Base-by-base conservation (phyloP, 2,797 vertebrate species). In the Remorina albescens region DNA sequence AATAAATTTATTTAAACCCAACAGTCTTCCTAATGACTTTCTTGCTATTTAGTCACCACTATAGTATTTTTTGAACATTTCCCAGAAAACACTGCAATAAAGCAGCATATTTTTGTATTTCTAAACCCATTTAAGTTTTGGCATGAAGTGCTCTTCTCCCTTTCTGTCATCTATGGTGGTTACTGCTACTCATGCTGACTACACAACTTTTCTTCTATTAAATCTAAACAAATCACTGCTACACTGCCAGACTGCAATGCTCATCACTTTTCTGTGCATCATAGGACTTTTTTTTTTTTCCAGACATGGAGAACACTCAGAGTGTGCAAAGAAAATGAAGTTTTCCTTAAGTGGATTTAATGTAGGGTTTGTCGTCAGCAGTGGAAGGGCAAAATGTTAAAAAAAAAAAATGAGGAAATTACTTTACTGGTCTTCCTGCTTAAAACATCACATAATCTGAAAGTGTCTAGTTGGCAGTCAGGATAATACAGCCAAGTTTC, bases 151-250 rank as follows among this genome's bases (percentile, higher is more conserved):
- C 28, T 61, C 57, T 46, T 67, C 55, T 55, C 50, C 53, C 49
- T 70, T 58, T 79, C 44, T 78, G 62, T 77, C 72, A 80, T 80
- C 55, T 80, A 57, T 50, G 47, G 70, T 66, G 59, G 60, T 58
- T 41, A 26, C 49, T 69, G 69, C 74, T 46, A 69, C 50, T 73
- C 32, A 34, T 71, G 85, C 87, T 85, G 78, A 81, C 80, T 51
- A 9, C 37, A 67, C 78, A 73, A 18, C 56, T 76, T 80, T 65
- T 73, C 26, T 54, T 77, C 58, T 68, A 80, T 90, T 80, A 70
- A 76, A 83, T 78, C 65, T 55, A 72, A 88, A 85, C 66, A 76
- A 80, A 78, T 86, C 73, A 78, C 61, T 49, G 64, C 57, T 76
- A 60, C 4, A 28, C 68, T 49, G 70, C 30, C 55, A 71, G 32